Evolutionary conservation across 2,888 invertebrate genomes (phyloP).

Genomic region (Minunthozetes semirufus): DNA sequence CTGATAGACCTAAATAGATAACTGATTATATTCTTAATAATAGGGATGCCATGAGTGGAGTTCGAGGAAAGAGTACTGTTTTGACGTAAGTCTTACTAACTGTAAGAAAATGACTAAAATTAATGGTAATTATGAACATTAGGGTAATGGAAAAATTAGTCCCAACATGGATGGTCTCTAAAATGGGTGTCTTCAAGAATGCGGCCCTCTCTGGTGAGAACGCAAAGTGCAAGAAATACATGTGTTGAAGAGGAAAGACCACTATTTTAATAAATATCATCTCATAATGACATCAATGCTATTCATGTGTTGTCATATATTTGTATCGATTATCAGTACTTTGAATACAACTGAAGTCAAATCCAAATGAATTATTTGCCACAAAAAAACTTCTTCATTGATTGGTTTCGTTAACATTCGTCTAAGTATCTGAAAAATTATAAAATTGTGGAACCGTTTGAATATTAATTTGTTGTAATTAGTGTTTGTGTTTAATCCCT

Average conservation of each 20-base stretch:
- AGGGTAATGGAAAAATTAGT: slow-evolving; percentile 43
- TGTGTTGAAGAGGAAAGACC: slow-evolving; percentile 37
- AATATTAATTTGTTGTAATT: too few species aligned
- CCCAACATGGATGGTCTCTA: slow-evolving; percentile 43
- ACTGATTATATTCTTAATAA: not conserved
- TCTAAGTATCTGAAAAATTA: too few species aligned
- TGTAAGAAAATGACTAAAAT: not conserved
- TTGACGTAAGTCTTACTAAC: slow-evolving; percentile 41
- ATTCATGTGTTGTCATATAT: not conserved
- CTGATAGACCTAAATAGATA: not conserved
- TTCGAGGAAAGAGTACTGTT: slow-evolving; percentile 43
- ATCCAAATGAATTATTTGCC: slow-evolving; percentile 4
- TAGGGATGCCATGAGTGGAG: slow-evolving; percentile 41
- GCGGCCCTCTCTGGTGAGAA: slow-evolving; percentile 41
- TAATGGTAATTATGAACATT: not conserved
- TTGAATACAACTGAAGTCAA: not conserved
- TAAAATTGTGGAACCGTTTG: too few species aligned
- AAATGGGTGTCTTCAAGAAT: slow-evolving; percentile 44
- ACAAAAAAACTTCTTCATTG: not conserved
- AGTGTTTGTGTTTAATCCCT: too few species aligned
- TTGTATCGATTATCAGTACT: not conserved
- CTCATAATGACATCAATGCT: not conserved
- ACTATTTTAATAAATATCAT: slow-evolving; percentile 4
- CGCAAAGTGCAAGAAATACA: slow-evolving; percentile 44
- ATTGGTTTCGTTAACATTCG: not conserved